A percentile compares a stretch with the other conserved stretches of the same genome.
These are phyloP conservation scores for Hypsopygia costalis DNA, from an alignment of 2,888 invertebrate species.

Conservation along the genomic window DNA sequence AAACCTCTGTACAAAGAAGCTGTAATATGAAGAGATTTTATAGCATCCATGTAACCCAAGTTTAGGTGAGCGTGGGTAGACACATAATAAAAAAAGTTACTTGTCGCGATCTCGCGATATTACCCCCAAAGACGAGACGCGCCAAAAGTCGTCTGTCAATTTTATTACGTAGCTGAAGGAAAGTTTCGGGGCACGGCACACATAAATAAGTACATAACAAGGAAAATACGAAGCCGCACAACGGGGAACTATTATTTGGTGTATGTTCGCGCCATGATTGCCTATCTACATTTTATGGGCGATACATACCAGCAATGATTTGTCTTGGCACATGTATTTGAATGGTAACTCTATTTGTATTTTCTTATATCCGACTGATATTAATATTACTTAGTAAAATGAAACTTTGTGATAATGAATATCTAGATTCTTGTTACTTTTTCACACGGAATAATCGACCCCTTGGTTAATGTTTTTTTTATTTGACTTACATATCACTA, in stretches of 20 bases:
- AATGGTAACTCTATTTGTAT: too few relatives aligned
- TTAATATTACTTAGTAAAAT: too few relatives aligned
- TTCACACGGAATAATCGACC: too few relatives aligned
- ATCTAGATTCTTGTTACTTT: too few relatives aligned
- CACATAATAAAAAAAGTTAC: conserved; percentile 9
- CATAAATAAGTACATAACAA: conserved; percentile 18
- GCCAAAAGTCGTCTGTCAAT: conserved; percentile 29
- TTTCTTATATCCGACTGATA: too few relatives aligned
- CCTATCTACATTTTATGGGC: neutral
- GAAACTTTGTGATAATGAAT: too few relatives aligned
- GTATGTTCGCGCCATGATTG: conserved; percentile 2
- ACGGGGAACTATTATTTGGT: conserved; percentile 17
- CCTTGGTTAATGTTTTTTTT: too few relatives aligned
- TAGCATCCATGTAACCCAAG: conserved; percentile 2
- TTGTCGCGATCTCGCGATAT: conserved; percentile 11
- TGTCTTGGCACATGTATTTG: neutral
- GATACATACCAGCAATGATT: neutral
- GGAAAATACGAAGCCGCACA: conserved; percentile 21
- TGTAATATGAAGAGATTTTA: neutral
- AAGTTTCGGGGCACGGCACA: conserved; percentile 22
- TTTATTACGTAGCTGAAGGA: conserved; percentile 30
- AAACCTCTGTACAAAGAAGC: neutral
- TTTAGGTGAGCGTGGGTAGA: conserved; percentile 2
- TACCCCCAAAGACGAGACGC: conserved; percentile 9
- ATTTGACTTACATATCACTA: too few relatives aligned